Conservation (phyloP, 2,888 invertebrate genomes). For the Melitaea athalia region DNA sequence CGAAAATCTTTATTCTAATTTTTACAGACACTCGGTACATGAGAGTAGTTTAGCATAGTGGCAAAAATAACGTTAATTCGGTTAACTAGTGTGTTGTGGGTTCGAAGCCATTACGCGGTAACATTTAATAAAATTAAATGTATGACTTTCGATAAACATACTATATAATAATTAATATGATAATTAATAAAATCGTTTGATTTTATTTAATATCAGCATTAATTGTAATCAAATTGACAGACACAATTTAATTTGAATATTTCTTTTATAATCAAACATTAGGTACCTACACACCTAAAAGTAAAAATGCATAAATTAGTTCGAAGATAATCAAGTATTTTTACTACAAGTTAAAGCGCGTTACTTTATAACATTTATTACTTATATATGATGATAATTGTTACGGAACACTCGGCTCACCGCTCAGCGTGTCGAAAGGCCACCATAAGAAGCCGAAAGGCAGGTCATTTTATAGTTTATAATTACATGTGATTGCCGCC, state of each 20-base stretch:
- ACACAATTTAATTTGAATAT: not conserved
- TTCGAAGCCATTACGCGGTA: too few species aligned
- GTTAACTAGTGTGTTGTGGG: too few species aligned
- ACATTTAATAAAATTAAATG: too few species aligned
- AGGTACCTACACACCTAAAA: too few species aligned
- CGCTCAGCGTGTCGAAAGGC: conserved; percentile 69
- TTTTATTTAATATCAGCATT: too few species aligned
- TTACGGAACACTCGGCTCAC: conserved; percentile 57
- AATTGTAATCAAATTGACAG: not conserved
- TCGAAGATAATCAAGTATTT: conserved; percentile 18
- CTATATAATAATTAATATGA: too few species aligned
- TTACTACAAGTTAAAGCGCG: conserved; percentile 18
- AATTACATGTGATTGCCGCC: conserved; percentile 75
- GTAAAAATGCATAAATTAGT: conserved; percentile 4
- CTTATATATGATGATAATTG: conserved; percentile 8
- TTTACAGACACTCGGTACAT: too few species aligned
- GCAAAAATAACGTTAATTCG: too few species aligned
- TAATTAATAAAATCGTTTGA: too few species aligned
- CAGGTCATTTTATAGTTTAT: conserved; percentile 78
- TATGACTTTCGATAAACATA: too few species aligned
- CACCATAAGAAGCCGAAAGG: conserved; percentile 78
- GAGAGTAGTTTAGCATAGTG: too few species aligned
- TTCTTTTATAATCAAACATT: too few species aligned
- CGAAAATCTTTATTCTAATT: not conserved
- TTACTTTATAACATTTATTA: conserved; percentile 14